A percentile compares a stretch with the other conserved stretches of the same genome.
Evolutionary conservation across 2,113 vertebrate species (phyloP).

Genomic region (Amazona vittata): DNA sequence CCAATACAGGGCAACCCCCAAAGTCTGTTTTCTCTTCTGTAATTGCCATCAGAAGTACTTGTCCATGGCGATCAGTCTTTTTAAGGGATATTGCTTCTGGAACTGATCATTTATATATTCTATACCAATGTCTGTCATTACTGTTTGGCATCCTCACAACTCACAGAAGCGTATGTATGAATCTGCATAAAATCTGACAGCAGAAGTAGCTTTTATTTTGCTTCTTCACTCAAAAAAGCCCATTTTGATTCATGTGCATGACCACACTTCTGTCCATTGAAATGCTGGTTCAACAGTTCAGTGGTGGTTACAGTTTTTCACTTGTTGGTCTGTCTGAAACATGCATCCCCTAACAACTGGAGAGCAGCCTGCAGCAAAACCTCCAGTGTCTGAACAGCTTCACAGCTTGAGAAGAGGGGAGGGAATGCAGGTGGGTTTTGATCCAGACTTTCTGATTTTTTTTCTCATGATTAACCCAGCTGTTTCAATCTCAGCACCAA

Average conservation of each 20-base stretch:
- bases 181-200: background rate
- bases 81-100: background rate
- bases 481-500: background rate
- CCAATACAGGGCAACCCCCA: background rate
- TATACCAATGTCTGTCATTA: background rate
- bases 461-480: background rate
- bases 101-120: background rate
- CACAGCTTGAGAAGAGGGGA: background rate
- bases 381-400: background rate
- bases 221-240: background rate
- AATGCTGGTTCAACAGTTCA: background rate
- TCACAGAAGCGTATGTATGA: background rate
- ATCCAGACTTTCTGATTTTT: background rate
- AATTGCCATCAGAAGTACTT: background rate
- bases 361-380: slow-evolving; percentile 7
- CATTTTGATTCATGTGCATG: background rate
- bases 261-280: background rate
- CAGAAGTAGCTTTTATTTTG: background rate
- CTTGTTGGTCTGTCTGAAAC: background rate
- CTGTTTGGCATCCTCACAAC: fast-evolving
- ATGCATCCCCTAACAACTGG: background rate
- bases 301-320: background rate
- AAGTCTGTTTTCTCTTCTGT: background rate
- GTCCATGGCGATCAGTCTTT: background rate
- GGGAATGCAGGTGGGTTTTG: background rate